Evolutionary conservation across 1,140 invertebrate genomes (phyloP).

Genomic region (Paralvinella palmiformis): DNA sequence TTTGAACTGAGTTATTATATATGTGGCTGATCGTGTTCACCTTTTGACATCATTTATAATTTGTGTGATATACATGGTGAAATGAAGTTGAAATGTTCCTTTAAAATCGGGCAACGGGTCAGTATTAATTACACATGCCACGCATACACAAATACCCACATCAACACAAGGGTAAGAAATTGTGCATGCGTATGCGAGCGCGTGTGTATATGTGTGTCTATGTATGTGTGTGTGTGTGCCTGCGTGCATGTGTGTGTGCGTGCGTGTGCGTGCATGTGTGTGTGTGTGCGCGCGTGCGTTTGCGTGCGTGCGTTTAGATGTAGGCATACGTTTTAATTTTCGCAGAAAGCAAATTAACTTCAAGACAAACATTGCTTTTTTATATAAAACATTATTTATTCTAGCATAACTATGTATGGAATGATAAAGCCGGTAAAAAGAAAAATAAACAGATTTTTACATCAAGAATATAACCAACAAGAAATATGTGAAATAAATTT

Average conservation of each 20-base stretch:
- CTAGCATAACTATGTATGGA: neutral
- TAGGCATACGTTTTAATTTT: neutral
- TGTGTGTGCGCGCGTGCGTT: conserved; percentile 1
- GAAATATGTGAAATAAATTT: neutral
- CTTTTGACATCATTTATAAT: too few relatives aligned
- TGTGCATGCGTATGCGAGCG: neutral
- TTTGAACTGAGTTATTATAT: too few relatives aligned
- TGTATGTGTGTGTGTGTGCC: conserved; percentile 1
- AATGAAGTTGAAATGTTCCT: too few relatives aligned
- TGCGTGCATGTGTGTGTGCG: conserved; percentile 4
- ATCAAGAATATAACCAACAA: neutral
- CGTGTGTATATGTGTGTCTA: neutral
- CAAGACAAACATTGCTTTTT: neutral
- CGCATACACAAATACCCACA: too few relatives aligned
- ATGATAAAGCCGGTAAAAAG: neutral
- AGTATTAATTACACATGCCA: too few relatives aligned
- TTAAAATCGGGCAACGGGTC: too few relatives aligned
- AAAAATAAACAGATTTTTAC: neutral
- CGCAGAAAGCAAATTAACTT: neutral
- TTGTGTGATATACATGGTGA: too few relatives aligned
- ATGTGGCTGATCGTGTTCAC: too few relatives aligned
- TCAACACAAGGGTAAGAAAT: too few relatives aligned
- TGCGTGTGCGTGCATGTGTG: neutral
- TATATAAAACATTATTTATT: neutral
- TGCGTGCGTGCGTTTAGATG: conserved; percentile 7